Percentiles rank a stretch among this genome's conserved stretches.
Conservation (phyloP, 2,113 vertebrate species). For the Solea solea region DNA sequence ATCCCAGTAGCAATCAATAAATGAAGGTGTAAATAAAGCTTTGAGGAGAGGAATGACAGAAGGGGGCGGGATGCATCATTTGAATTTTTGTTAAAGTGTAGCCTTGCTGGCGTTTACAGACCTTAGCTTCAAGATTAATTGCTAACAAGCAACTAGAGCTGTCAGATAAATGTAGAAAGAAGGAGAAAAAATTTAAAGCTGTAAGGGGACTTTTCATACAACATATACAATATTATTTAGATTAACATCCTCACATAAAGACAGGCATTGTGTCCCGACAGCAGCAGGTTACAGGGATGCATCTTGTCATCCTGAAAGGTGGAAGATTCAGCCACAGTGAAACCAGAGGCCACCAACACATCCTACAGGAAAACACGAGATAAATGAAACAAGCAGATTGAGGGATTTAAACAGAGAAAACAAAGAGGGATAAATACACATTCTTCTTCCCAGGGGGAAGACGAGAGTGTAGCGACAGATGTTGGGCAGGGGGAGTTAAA, state of each 20-base stretch:
- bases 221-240: background rate
- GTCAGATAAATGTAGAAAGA: background rate
- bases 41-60: no score
- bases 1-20: no score
- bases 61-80: no score
- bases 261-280: constrained; percentile 62
- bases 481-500: constrained; percentile 29
- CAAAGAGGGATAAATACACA: constrained; percentile 28
- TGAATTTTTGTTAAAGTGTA: no score
- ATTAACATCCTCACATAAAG: constrained; percentile 70
- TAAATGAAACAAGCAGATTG: constrained; percentile 18
- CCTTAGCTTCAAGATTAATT: background rate
- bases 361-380: constrained; percentile 64
- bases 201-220: background rate
- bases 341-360: constrained; percentile 70
- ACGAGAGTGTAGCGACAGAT: constrained; percentile 48
- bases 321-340: constrained; percentile 74
- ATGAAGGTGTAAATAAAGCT: no score
- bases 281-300: constrained; percentile 75
- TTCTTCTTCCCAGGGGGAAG: constrained; percentile 31
- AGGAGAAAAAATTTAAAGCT: background rate
- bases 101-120: background rate
- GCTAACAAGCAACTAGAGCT: background rate
- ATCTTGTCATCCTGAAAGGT: constrained; percentile 68
- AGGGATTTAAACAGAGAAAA: constrained; percentile 17